Conservation (phyloP, 2,113 vertebrate species). For the Neomonachus schauinslandi region DNA sequence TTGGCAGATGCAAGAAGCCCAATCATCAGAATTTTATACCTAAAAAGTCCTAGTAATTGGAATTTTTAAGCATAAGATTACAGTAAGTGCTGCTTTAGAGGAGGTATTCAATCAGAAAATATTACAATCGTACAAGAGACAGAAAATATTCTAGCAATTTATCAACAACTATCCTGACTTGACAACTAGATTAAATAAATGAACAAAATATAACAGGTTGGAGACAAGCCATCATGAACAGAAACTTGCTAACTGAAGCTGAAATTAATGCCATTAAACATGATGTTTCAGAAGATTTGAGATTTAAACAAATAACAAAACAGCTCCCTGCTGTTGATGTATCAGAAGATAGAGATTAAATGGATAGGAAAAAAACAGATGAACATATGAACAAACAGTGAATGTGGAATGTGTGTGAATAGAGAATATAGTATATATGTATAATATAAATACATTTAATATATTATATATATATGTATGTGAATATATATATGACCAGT, state of each 20-base stretch:
- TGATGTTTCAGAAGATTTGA: conserved; percentile 15
- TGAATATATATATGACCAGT: neutral
- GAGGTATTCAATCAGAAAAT: conserved; percentile 54
- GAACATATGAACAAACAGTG: neutral
- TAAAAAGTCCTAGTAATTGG: conserved; percentile 8
- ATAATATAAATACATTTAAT: neutral
- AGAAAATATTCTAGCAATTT: conserved; percentile 57
- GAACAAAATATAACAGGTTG: conserved; percentile 55
- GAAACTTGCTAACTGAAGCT: conserved; percentile 48
- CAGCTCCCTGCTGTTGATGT: neutral
- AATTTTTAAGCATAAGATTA: conserved; percentile 54
- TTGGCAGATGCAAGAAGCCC: neutral
- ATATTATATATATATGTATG: neutral
- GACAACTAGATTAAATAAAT: conserved; percentile 68
- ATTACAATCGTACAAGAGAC: neutral
- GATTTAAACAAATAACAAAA: conserved; percentile 51
- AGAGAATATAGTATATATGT: neutral
- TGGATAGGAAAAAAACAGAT: neutral
- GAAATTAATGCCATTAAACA: conserved; percentile 61
- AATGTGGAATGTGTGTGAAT: neutral
- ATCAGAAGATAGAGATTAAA: conserved; percentile 43
- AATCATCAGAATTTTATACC: neutral
- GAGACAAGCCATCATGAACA: conserved; percentile 48
- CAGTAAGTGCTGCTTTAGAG: conserved; percentile 32
- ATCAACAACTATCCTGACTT: conserved; percentile 60